These are phyloP conservation scores for Rhyacophila evoluta DNA, from an alignment of 2,888 invertebrate genomes.

Conservation along the genomic window DNA sequence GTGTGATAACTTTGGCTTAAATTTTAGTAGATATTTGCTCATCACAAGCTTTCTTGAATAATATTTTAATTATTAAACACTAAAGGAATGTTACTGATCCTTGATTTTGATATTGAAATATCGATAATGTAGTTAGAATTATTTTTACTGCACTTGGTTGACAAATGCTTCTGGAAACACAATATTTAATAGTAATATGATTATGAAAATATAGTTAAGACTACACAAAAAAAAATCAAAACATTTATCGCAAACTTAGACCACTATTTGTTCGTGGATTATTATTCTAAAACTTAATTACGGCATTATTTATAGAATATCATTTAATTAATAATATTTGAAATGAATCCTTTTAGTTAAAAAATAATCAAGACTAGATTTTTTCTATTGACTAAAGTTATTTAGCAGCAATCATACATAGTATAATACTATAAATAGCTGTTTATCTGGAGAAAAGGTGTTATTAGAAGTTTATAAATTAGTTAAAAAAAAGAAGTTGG, in stretches of 20 bases:
- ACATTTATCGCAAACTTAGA: background rate
- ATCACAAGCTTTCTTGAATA: conserved; percentile 16
- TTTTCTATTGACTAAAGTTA: no score
- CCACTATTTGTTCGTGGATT: background rate
- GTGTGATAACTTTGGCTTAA: background rate
- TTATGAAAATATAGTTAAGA: background rate
- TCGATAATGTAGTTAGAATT: background rate
- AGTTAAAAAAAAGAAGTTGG: no score
- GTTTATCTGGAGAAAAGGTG: no score
- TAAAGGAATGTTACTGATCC: conserved; percentile 19
- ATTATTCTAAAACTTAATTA: no score
- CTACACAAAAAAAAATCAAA: background rate
- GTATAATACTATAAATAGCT: no score
- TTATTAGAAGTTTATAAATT: no score
- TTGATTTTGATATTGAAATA: background rate
- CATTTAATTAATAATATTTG: no score
- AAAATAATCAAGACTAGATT: no score
- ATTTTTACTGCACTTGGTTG: conserved; percentile 3
- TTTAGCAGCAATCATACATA: no score
- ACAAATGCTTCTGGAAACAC: background rate
- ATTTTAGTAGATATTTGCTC: background rate
- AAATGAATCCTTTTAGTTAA: no score
- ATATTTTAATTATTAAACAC: background rate
- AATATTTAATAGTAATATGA: background rate
- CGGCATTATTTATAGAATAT: no score